Evolutionary conservation across 2,888 invertebrate species (phyloP), one percentile per base, ranked within the genome.

Genomic region (Drosophila colorata): DNA sequence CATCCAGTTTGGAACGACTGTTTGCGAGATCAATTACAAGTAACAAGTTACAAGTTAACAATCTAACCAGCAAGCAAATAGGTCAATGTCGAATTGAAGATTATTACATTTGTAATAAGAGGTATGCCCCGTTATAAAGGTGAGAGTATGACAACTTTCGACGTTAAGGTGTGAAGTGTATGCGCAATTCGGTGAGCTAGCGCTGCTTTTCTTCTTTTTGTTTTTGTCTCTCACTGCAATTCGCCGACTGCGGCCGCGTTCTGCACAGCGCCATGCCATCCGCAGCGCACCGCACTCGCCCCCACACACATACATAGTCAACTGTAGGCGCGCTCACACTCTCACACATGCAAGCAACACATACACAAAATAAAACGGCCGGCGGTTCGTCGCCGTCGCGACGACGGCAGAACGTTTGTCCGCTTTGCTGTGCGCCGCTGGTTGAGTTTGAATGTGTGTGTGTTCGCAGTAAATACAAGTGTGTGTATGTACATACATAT

Each of bases 211-310:
- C 14, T 41, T 52, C 33, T 63, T 58, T 66, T 70, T 79, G 70
- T 82, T 87, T 78, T 80, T 74, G 68, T 71, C 69, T 76, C 80
- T 88, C 80, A 80, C 66, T 83, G 86, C 83, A 88, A 88, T 82
- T 83, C 84, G 69, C 69, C 77, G 70, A 73, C 88, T 69, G 77
- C 88, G 75, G 69, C 69, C 70, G 65, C 69, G 66, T 82, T 71
- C 74, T 79, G 76, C 78, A 75, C 75, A 75, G 78, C 75, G 64
- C 64, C 64, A 78, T 60, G 51, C 59, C 59, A 60, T 35, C 46
- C 61, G 57, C 58, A 44, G 59, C 48, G 53, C 58, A 44, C 65
- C 48, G 57, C 55, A 51, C 49, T 55, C 69, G 25, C 71, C 53
- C 65, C 60, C 60, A 55, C 67, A 49, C 31, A 49, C 59, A 58